Conservation (phyloP, 2,113 vertebrate genomes). For the Stegostoma tigrinum region DNA sequence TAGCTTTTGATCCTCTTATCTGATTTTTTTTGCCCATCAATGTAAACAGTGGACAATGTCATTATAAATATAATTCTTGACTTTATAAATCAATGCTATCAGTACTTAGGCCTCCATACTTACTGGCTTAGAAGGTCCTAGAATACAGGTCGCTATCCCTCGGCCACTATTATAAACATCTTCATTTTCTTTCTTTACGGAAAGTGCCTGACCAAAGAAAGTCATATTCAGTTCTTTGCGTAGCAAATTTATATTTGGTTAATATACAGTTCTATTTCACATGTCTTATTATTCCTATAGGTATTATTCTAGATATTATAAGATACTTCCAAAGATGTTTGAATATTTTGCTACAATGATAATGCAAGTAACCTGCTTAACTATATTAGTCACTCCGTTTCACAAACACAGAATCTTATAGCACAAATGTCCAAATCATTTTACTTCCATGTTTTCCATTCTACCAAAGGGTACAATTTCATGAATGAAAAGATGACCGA, state of each 20-base stretch:
- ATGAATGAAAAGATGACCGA: background rate
- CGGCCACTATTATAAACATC: constrained; percentile 78
- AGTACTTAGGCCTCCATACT: constrained; percentile 41
- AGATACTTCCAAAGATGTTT: background rate
- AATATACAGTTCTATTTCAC: background rate
- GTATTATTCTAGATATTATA: background rate
- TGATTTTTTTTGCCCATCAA: background rate
- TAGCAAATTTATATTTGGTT: background rate
- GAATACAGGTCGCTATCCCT: constrained; percentile 85
- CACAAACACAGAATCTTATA: background rate
- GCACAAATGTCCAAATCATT: background rate
- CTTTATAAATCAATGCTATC: background rate
- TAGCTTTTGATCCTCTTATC: background rate
- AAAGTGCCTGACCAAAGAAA: constrained; percentile 12
- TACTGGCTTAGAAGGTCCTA: constrained; percentile 90
- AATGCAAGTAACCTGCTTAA: background rate
- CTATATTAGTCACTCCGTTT: background rate
- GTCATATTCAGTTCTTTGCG: background rate
- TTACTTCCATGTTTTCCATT: background rate
- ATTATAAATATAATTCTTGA: background rate
- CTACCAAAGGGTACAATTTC: background rate
- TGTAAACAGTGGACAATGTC: background rate
- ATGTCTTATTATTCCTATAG: background rate
- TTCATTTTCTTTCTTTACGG: constrained; percentile 82
- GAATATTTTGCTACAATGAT: background rate